Base-by-base conservation (phyloP, 2,113 vertebrate species). In the Pica pica region DNA sequence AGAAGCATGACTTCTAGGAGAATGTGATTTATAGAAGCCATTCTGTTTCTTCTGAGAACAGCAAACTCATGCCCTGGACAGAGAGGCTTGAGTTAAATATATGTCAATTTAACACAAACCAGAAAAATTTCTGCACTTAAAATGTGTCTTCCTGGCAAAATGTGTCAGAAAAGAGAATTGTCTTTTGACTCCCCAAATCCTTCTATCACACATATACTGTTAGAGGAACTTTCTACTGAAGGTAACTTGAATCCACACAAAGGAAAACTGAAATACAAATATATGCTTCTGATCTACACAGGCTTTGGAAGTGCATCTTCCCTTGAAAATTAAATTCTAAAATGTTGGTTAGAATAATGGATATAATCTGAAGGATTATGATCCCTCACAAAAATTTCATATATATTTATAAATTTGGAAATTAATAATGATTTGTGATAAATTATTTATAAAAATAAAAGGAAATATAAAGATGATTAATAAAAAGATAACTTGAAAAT, bases 331-430 rank as follows among this genome's bases (percentile, higher is more conserved):
- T 26, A 52, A 77, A 52, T 4, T 14, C 44, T 83, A 46, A 94
- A 83, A 35, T 15, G 35, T 37, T 80, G 7, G 26, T 77, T 80
- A 42, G 17, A 91, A 64, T 19, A 76, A 49, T 35, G 0, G 57
- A 46, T 37, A 46, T 46, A 46, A 76, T 50, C 35, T 42, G 44
- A 79, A 87, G 11, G 13, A 33, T 50, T 53, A 60, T 52, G 7
- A 4, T 94, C 4, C 42, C 7, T 17, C 0, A 0, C 7, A 44
- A 63, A 65, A 6, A 7, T 15, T 4, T 21, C 10, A 13, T 75
- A 41, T 19, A 39, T 33, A 44, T 28, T 49, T 33, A 47, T 6
- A 39, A 35, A 89, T 41, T 57, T 35, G 67, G 31, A 87, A 71
- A 87, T 33, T 0, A 49, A 63, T 30, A 53, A 26, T 49, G 4